Percentiles rank a stretch among this genome's conserved stretches.
Conservation (phyloP, 30 jellyfish, hydroid and myxozoan genomes). For the Aurelia coerulea region DNA sequence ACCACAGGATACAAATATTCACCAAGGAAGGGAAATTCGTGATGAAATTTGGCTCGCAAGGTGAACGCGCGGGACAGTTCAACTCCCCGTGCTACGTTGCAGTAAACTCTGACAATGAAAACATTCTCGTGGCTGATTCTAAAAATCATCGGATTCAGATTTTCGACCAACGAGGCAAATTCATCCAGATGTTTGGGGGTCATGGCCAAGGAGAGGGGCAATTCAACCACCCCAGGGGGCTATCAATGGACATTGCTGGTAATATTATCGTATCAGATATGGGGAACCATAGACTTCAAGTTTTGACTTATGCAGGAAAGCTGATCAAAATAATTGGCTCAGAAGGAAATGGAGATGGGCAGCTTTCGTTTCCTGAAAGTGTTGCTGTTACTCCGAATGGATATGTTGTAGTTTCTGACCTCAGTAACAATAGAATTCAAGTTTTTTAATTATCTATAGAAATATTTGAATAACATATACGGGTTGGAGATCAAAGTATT, state of each 20-base stretch:
- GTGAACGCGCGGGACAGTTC: constrained; percentile 98
- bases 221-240: constrained; percentile 96
- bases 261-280: constrained; percentile 93
- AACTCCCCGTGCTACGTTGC: constrained; percentile 97
- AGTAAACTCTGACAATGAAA: constrained; percentile 89
- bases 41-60: constrained; percentile 96
- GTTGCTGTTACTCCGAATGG: constrained; percentile 98
- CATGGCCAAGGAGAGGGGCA: constrained; percentile 97
- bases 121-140: constrained; percentile 90
- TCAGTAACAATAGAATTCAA: constrained; percentile 94
- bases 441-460: constrained; percentile 50
- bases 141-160: constrained; percentile 96
- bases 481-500: too few relatives aligned
- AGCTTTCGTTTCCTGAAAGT: constrained; percentile 96
- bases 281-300: constrained; percentile 95
- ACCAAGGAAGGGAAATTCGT: constrained; percentile 91
- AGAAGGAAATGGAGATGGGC: constrained; percentile 98
- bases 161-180: constrained; percentile 94
- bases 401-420: constrained; percentile 90
- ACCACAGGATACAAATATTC: constrained; percentile 90
- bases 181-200: constrained; percentile 84
- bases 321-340: constrained; percentile 90
- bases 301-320: constrained; percentile 83
- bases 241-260: constrained; percentile 97
- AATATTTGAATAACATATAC: too few relatives aligned